Percentiles rank a stretch among this genome's conserved stretches.
These are phyloP conservation scores for Agonopterix alstromeriana DNA, from an alignment of 2,888 invertebrate genomes.

Conservation along the genomic window DNA sequence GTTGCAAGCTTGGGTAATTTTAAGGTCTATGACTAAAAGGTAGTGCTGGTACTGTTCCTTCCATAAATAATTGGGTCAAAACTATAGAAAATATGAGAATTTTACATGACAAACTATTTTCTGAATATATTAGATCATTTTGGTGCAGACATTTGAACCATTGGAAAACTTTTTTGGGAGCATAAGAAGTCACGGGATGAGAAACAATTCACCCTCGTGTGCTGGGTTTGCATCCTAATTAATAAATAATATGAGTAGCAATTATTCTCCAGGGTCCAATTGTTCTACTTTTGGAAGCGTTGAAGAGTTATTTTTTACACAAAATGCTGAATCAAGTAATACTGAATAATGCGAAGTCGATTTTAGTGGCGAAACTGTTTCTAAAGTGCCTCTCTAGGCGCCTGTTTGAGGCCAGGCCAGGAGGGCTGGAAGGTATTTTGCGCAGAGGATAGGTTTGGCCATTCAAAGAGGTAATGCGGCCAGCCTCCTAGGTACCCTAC, in stretches of 20 bases:
- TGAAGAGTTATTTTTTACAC: neutral
- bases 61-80: neutral
- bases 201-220: conserved; percentile 5
- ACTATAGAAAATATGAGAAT: neutral
- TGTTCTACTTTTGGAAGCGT: neutral
- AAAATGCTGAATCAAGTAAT: neutral
- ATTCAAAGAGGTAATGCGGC: too few relatives aligned
- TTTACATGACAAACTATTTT: neutral
- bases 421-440: too few relatives aligned
- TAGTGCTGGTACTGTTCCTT: neutral
- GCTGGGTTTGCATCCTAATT: conserved; percentile 5
- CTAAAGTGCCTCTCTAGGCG: too few relatives aligned
- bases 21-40: neutral
- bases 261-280: conserved; percentile 1
- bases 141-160: conserved; percentile 5
- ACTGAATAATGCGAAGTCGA: neutral
- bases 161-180: conserved; percentile 6
- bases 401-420: too few relatives aligned
- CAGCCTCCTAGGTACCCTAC: too few relatives aligned
- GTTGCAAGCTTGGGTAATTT: neutral
- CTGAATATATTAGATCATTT: neutral
- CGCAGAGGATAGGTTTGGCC: too few relatives aligned
- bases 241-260: conserved; percentile 4
- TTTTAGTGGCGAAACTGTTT: too few relatives aligned
- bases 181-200: conserved; percentile 5